Evolutionary conservation across 2,113 vertebrate species (phyloP), one percentile per base, ranked within the genome.

Genomic region (Myanophis thanlyinensis): DNA sequence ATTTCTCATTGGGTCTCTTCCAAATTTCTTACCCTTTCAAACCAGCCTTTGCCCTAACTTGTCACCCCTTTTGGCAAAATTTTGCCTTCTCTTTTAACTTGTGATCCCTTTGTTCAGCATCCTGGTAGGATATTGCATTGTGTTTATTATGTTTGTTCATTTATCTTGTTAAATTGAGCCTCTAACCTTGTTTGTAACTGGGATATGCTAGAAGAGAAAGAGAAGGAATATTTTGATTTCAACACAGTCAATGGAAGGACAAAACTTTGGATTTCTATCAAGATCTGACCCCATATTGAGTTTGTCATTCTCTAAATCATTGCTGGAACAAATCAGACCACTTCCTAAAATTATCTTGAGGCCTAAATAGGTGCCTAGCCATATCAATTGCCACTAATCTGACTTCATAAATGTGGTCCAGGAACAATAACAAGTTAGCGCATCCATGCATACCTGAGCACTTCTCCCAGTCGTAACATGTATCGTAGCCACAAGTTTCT

Each of bases 401-500:
- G 73, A 44, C 18, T 44, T 80, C 18, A 80, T 44, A 40, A 80
- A 80, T 1, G 18, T 80, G 35, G 7, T 44, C 73, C 18, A 22
- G 35, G 73, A 80, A 80, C 73, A 80, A 80, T 40, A 80, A 40
- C 73, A 80, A 22, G 18, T 80, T 44, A 80, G 2, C 44, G 18
- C 88, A 95, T 5, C 11, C 92, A 22, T 59, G 40, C 88, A 27
- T 97, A 99, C 99, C 98, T 95, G 97, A 95, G 94, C 99, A 99
- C 20, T 95, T 97, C 92, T 99, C 99, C 99, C 99, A 99, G 49
- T 99, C 98, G 1, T 98, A 99, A 94, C 99, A 99, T 35, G 96
- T 98, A 95, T 99, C 97, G 10, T 97, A 97, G 46, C 96, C 98
- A 40, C 99, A 99, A 12, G 98, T 84, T 87, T 97, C 95, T 93